Evolutionary conservation across 2,113 vertebrate species (phyloP).

Genomic region (Lasiurus borealis): DNA sequence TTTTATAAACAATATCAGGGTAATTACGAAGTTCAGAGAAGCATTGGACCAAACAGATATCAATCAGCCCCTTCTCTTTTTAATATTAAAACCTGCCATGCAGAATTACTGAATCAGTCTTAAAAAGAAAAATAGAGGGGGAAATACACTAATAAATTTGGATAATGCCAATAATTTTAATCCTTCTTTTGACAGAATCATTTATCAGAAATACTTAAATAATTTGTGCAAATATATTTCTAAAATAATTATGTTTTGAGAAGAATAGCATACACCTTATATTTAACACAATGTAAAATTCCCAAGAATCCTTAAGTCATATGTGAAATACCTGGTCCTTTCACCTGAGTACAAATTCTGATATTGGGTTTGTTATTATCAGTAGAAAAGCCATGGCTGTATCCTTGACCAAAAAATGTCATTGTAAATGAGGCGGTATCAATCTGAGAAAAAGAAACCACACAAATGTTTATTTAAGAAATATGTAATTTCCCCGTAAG

Average conservation of each 20-base stretch:
- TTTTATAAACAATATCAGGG: neutral
- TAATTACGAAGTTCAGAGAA: neutral
- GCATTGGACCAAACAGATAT: neutral
- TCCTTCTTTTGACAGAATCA: constrained; percentile 1
- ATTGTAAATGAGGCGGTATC: constrained; percentile 94
- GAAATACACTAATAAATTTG: neutral
- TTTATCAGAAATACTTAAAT: constrained; percentile 25
- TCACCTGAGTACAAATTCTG: constrained; percentile 95
- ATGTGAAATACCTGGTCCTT: constrained; percentile 92
- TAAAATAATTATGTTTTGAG: constrained; percentile 15
- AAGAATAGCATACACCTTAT: neutral
- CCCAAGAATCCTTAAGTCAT: neutral
- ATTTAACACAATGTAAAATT: neutral
- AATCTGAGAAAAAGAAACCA: constrained; percentile 88
- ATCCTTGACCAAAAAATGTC: constrained; percentile 95
- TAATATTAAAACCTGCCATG: constrained; percentile 53
- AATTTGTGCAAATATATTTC: constrained; percentile 28
- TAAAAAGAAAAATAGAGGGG: constrained; percentile 28
- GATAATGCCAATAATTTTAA: neutral
- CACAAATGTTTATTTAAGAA: neutral
- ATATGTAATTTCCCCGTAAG: neutral
- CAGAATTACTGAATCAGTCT: constrained; percentile 4
- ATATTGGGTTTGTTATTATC: constrained; percentile 90
- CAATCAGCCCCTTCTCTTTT: constrained; percentile 1
- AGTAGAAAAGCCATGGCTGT: constrained; percentile 89